phyloP scores from a whole-genome alignment of 1,140 invertebrate species.

The Zaprionus tsacasi region DNA sequence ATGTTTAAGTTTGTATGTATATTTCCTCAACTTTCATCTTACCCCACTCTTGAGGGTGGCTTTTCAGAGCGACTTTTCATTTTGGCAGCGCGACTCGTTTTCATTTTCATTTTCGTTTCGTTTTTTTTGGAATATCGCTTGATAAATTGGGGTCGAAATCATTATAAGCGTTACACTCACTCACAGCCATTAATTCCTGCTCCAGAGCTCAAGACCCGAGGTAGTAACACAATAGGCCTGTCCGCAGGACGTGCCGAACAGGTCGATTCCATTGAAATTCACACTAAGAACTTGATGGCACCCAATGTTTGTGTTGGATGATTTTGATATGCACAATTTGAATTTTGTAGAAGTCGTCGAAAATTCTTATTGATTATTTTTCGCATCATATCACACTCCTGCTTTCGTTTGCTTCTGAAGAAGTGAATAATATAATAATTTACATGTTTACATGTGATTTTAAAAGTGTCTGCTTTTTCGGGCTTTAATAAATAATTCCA shows the following conservation, averaged over 20 bases:
- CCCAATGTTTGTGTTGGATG: conserved; percentile 24
- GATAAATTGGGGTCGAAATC: conserved; percentile 82
- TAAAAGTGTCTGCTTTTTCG: too few relatives aligned
- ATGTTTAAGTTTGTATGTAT: conserved; percentile 8
- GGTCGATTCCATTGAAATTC: conserved; percentile 1
- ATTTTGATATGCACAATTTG: conserved; percentile 18
- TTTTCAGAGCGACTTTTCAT: conserved; percentile 55
- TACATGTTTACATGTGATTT: too few relatives aligned
- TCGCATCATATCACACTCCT: not conserved
- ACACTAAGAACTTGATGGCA: conserved; percentile 20
- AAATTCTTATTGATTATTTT: not conserved
- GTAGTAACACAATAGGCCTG: conserved; percentile 10
- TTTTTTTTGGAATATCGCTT: conserved; percentile 57
- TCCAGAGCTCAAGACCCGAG: not conserved
- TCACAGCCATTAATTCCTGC: conserved; percentile 72
- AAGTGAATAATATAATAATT: not conserved
- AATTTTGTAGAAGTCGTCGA: conserved; percentile 3
- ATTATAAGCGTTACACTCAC: conserved; percentile 76
- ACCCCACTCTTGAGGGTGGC: conserved; percentile 18
- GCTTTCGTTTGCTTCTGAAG: not conserved
- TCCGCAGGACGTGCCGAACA: not conserved
- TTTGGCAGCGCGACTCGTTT: conserved; percentile 31
- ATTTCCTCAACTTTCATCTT: conserved; percentile 56
- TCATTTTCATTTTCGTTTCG: conserved; percentile 19
- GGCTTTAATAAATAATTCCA: too few relatives aligned